Percentiles rank a stretch among this genome's conserved stretches.
Conservation (phyloP, 2,797 vertebrate genomes). For the Xiphorhynchus erythropygius region DNA sequence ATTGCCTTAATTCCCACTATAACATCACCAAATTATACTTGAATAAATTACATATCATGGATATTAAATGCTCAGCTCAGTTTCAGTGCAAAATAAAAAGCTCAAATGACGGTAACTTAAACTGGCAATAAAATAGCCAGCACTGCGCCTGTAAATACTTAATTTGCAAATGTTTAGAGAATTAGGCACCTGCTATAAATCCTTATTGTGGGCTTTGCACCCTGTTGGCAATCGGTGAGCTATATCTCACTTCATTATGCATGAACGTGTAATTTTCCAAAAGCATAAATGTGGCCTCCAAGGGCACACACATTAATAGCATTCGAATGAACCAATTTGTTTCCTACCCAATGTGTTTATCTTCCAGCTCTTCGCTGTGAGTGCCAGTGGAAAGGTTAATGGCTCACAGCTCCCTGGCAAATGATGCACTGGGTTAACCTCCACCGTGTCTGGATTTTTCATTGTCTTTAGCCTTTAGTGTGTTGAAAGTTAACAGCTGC, state of each 20-base stretch:
- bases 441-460: neutral
- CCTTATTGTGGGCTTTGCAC: conserved; percentile 51
- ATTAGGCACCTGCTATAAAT: conserved; percentile 67
- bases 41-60: conserved; percentile 48
- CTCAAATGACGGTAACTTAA: conserved; percentile 54
- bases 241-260: conserved; percentile 65
- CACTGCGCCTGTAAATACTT: conserved; percentile 53
- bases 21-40: conserved; percentile 38
- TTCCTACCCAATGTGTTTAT: conserved; percentile 58
- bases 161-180: conserved; percentile 69
- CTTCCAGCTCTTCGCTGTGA: neutral
- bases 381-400: conserved; percentile 64
- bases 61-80: conserved; percentile 49
- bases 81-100: conserved; percentile 45
- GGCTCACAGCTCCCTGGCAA: conserved; percentile 47
- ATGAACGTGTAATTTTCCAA: conserved; percentile 64
- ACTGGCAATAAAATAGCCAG: conserved; percentile 63
- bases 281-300: conserved; percentile 63
- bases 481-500: conserved; percentile 19
- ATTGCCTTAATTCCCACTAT: neutral
- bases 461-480: conserved; percentile 18
- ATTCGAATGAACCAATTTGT: conserved; percentile 61
- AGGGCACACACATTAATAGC: conserved; percentile 51
- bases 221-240: conserved; percentile 56
- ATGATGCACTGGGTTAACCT: conserved; percentile 47